Base-by-base conservation (phyloP, 2,797 vertebrate species). In the Miopithecus talapoin region DNA sequence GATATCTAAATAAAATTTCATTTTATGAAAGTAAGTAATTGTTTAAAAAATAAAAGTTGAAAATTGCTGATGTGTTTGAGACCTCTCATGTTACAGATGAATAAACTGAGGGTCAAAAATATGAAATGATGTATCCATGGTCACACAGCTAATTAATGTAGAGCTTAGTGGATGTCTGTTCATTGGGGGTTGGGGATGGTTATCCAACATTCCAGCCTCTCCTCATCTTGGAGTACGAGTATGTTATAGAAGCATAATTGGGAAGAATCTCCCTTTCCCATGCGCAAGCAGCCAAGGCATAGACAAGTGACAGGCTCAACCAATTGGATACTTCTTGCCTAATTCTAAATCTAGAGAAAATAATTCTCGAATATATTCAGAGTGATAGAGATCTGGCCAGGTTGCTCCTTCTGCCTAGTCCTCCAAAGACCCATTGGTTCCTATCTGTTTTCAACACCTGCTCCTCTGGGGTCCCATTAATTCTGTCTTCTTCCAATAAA, bases 1-100 rank as follows among this genome's bases (percentile, higher is more conserved):
- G 68, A 22, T 48, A 68, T 59, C 43, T 79, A 89, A 89, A 61
- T 61, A 76, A 89, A 13, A 87, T 94, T 85, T 72, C 14, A 57
- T 53, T 36, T 92, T 43, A 79, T 61, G 36, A 55, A 89, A 39
- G 5, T 39, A 28, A 80, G 68, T 33, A 86, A 24, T 39, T 78
- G 7, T 76, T 90, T 75, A 94, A 95, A 64, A 93, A 90, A 36
- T 61, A 76, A 43, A 96, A 81, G 68, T 50, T 94, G 8, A 80
- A 97, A 84, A 78, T 57, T 19, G 19, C 41, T 33, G 5, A 1
- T 61, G 4, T 85, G 26, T 21, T 43, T 70, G 24, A 48, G 80
- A 70, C 16, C 10, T 41, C 72, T 95, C 39, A 9, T 19, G 30
- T 74, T 78, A 93, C 24, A 85, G 36, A 88, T 79, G 24, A 72